Evolutionary conservation across 2,888 invertebrate species (phyloP).

Genomic region (Troides oblongomaculatus): DNA sequence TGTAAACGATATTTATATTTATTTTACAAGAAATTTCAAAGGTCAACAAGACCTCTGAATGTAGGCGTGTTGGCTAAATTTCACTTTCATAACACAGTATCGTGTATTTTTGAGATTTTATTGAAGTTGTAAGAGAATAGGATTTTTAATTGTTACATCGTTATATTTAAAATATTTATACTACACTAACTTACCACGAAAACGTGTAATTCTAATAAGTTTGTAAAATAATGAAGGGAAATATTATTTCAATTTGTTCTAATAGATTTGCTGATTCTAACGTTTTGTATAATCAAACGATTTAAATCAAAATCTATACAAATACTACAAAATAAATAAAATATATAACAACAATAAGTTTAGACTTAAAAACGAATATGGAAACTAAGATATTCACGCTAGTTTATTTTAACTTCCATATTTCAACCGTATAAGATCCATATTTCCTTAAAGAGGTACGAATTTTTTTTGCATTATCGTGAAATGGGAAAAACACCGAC

Average conservation of each 20-base stretch:
- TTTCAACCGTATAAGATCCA: not conserved
- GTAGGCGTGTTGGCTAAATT: no score
- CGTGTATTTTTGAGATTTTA: no score
- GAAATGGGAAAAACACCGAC: constrained; percentile 2
- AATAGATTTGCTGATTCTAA: not conserved
- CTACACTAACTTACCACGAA: not conserved
- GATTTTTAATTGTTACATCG: no score
- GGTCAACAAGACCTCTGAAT: no score
- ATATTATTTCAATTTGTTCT: not conserved
- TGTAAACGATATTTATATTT: no score
- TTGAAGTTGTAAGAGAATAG: no score
- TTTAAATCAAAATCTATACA: not conserved
- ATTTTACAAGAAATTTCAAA: no score
- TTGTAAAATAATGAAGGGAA: not conserved
- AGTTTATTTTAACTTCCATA: no score
- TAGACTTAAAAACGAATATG: no score
- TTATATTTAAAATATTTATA: not conserved
- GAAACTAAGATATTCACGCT: no score
- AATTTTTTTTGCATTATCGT: constrained; percentile 8
- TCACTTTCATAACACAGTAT: no score
- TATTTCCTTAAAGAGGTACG: constrained; percentile 10
- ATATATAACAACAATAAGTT: no score
- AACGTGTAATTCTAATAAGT: not conserved
- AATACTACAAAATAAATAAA: not conserved
- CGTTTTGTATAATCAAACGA: not conserved